These are phyloP conservation scores for Nomada flava DNA, from an alignment of 2,888 invertebrate genomes.

Conservation along the genomic window DNA sequence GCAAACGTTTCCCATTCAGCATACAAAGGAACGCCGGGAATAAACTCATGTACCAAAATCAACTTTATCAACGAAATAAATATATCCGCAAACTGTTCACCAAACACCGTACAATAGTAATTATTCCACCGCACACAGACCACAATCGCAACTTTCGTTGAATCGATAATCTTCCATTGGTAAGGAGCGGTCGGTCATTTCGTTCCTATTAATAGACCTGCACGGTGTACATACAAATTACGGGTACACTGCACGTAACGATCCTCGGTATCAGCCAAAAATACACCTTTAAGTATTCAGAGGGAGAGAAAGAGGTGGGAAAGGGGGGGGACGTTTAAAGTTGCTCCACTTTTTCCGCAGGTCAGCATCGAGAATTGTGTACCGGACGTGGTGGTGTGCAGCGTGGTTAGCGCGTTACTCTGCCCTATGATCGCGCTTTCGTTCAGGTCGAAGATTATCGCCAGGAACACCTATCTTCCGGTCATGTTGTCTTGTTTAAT, in stretches of 20 bases:
- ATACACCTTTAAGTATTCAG: neutral
- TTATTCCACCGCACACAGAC: neutral
- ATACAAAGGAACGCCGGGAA: no score
- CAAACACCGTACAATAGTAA: neutral
- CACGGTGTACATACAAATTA: constrained; percentile 10
- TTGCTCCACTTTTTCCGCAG: constrained; percentile 65
- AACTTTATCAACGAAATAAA: no score
- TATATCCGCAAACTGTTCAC: neutral
- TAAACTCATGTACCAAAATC: no score
- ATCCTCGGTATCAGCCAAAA: neutral
- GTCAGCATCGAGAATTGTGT: constrained; percentile 77
- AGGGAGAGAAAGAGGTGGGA: no score
- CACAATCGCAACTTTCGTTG: neutral
- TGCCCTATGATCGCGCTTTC: constrained; percentile 84
- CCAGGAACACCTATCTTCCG: constrained; percentile 80
- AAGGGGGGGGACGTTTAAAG: neutral
- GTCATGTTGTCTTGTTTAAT: constrained; percentile 83
- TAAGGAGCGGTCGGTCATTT: constrained; percentile 28
- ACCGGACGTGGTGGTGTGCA: constrained; percentile 85
- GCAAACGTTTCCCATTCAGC: no score
- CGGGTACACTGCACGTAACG: neutral
- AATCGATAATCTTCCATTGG: constrained; percentile 43
- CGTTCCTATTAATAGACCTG: constrained; percentile 10
- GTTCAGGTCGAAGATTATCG: constrained; percentile 84
- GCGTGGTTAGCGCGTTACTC: constrained; percentile 82